Base-by-base conservation (phyloP, 2,797 vertebrate genomes). In the Eutrigla gurnardus region DNA sequence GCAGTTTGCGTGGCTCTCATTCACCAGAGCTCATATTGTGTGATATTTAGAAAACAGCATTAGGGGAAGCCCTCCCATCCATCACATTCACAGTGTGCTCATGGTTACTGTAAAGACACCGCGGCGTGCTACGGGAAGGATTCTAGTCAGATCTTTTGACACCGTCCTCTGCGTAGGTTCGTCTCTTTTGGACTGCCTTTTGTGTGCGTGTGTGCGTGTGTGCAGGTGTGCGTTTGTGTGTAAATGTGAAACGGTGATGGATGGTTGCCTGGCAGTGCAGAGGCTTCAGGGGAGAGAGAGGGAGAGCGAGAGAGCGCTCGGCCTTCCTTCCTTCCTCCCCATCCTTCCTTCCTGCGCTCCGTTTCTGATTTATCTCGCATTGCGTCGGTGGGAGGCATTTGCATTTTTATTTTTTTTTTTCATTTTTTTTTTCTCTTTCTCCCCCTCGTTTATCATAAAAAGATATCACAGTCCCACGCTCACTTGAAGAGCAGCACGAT, bases 391-490 rank as follows among this genome's bases (percentile, higher is more conserved):
- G 93, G 92, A 91, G 83, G 87, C 93, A 94, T 94, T 95, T 91
- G 91, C 93, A 94, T 94, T 94, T 94, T 53, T 25, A 25, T 25
- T 25, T 25, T 25, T 25, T 32, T 13, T 3, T 10, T 53, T 53
- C 93, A 25, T 25, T 25, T 25, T 32, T 13, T 3, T 10, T 53
- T 53, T 93, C 88, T 71, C 67, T 80, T 75, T 80, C 88, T 88
- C 84, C 87, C 86, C 86, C 92, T 92, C 93, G 81, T 93, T 94
- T 95, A 94, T 95, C 93, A 94, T 95, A 93, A 95, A 92, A 94
- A 94, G 93, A 94, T 93, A 93, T 93, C 93, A 84, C 92, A 93
- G 93, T 93, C 94, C 95, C 94, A 95, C 95, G 93, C 94, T 88
- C 90, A 91, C 91, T 93, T 90, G 82, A 90, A 92, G 90, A 93